These are phyloP conservation scores for Buathra laborator DNA, from an alignment of 2,888 invertebrate genomes.

Conservation along the genomic window DNA sequence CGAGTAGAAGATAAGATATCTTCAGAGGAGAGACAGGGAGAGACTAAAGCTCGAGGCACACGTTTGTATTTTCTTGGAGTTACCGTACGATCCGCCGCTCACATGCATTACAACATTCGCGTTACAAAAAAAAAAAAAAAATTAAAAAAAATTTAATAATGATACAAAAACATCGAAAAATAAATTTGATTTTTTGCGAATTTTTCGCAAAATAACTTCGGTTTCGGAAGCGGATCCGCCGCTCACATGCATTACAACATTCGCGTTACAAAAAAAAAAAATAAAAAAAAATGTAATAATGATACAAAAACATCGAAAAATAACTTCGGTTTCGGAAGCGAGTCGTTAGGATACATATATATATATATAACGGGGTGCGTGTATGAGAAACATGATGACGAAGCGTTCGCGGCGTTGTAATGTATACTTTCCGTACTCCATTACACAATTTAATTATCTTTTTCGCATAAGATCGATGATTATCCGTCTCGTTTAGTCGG, in stretches of 20 bases:
- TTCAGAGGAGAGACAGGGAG: background rate
- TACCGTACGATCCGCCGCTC: background rate
- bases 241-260: background rate
- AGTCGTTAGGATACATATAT: no score
- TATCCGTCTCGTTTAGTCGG: background rate
- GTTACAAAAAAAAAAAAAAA: background rate
- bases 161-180: background rate
- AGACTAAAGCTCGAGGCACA: slow-evolving; percentile 41
- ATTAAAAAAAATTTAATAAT: background rate
- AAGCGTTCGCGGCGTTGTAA: slow-evolving; percentile 9
- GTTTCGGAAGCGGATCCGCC: no score
- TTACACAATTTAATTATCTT: slow-evolving; percentile 18
- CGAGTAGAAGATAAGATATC: slow-evolving; percentile 61
- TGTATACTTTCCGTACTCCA: background rate
- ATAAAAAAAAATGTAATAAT: background rate
- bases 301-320: no score
- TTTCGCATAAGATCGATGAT: slow-evolving; percentile 4
- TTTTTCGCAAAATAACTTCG: no score
- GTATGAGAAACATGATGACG: background rate
- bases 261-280: background rate
- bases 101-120: background rate
- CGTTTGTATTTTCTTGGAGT: slow-evolving; percentile 38
- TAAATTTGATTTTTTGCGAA: no score
- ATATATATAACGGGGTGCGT: background rate
- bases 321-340: no score